A percentile compares a stretch with the other conserved stretches of the same genome.
These are phyloP conservation scores for Tethya wilhelma DNA, from an alignment of 37 sponge, comb jelly and placozoan genomes.

Conservation along the genomic window DNA sequence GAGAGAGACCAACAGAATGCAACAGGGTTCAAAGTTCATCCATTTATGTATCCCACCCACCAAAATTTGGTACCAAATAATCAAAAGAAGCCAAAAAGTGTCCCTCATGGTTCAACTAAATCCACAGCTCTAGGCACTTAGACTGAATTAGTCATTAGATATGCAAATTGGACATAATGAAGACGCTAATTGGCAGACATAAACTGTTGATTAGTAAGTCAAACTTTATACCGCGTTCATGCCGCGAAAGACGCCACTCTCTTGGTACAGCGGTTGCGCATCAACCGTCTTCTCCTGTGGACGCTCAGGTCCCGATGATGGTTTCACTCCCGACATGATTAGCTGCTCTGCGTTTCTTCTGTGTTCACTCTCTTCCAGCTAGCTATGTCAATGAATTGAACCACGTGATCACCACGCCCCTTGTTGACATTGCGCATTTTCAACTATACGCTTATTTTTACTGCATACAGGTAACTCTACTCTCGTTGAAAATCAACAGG, in stretches of 20 bases:
- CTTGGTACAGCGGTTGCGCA: background rate
- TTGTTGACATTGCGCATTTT: background rate
- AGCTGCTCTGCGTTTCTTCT: background rate
- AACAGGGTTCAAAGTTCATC: background rate
- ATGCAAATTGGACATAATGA: background rate
- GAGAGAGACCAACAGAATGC: background rate
- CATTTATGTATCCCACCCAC: no score
- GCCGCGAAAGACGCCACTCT: background rate
- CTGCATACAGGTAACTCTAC: no score
- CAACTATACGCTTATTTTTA: background rate
- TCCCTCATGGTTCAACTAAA: no score
- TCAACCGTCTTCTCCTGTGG: background rate
- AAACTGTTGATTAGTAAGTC: background rate
- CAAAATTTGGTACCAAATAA: no score
- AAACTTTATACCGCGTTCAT: no score
- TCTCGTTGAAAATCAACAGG: no score
- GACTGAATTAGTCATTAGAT: background rate
- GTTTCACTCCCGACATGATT: background rate
- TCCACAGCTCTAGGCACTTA: no score
- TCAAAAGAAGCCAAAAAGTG: no score
- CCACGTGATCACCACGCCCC: background rate
- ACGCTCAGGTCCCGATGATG: constrained; percentile 1
- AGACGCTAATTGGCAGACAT: background rate
- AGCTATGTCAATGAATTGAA: background rate
- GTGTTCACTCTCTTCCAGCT: background rate